Base-by-base conservation (phyloP, 2,797 vertebrate species). In the Chaenodraco wilsoni region DNA sequence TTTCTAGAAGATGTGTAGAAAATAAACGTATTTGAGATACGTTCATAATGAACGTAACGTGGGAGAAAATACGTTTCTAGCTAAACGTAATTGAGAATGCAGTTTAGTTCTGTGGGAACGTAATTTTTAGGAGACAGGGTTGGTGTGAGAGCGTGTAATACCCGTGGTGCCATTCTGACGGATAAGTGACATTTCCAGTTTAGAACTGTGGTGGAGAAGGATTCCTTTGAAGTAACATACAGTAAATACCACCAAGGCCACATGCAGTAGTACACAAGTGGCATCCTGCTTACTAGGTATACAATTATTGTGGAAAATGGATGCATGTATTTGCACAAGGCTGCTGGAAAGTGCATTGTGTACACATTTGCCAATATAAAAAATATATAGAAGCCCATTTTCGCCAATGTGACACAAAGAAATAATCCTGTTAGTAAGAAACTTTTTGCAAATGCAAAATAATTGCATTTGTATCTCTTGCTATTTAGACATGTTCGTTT, bases 161-260 rank as follows among this genome's bases (percentile, higher is more conserved):
- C 27, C 27, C 4, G 27, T 27, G 27, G 27, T 27, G 27, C 27
- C 27, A 27, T 27, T 27, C 27, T 27, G 27, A 27, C 4, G 27
- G 27, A 27, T 27, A 27, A 27, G 27, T 27, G 27, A 27, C 27
- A 27, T 27, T 27, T 60, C 48, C 15, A 51, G 49, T 50, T 46
- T 37, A n/a, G 37, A 64, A 19, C 37, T n/a, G 27, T 19, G 40
- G 1, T n/a, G 27, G 23, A 48, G 40, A 15, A 5, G 62, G 62
- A 69, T 59, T 64, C 64, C 61, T 49, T 9, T 43, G 46, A 69
- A 69, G 19, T 64, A 9, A 69, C 43, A 43, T 61, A 27, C 27
- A 27, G 27, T 27, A 68, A 54, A 67, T 41, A 72, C 59, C 49
- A 55, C 9, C 21, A 3, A 13, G 61, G 52, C 21, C 62, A 69